These are phyloP conservation scores for Amazona ochrocephala DNA, from an alignment of 2,797 vertebrate species.

Conservation along the genomic window DNA sequence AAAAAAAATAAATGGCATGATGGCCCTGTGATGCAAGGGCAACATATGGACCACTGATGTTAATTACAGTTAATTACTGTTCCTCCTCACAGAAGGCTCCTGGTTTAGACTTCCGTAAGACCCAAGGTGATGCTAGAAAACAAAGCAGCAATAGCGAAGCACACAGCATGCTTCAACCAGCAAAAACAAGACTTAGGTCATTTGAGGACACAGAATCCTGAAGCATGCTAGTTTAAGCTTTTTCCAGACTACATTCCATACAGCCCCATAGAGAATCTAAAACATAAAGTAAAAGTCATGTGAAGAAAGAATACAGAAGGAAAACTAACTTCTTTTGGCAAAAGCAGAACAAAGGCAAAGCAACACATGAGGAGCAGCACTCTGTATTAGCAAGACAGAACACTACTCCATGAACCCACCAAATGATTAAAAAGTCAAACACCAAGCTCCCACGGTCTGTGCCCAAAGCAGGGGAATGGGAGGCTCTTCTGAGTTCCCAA, in stretches of 20 bases:
- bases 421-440: background rate
- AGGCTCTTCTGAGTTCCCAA: background rate
- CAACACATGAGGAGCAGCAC: background rate
- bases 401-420: fast-evolving
- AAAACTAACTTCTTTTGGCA: background rate
- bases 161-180: fast-evolving
- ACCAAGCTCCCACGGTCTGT: background rate
- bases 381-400: background rate
- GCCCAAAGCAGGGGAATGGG: background rate
- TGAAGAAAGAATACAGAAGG: background rate
- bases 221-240: background rate
- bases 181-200: background rate
- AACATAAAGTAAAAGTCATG: background rate
- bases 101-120: background rate
- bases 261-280: background rate
- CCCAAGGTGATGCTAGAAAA: background rate
- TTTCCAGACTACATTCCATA: background rate
- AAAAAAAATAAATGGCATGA: background rate
- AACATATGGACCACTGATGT: background rate
- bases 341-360: background rate
- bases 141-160: background rate
- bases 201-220: background rate
- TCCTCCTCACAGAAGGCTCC: background rate
- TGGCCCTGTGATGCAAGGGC: background rate
- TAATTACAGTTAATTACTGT: background rate